Percentiles rank a stretch among this genome's conserved stretches.
Conservation (phyloP, 2,113 vertebrate genomes). For the Thalassarche chlororhynchos region DNA sequence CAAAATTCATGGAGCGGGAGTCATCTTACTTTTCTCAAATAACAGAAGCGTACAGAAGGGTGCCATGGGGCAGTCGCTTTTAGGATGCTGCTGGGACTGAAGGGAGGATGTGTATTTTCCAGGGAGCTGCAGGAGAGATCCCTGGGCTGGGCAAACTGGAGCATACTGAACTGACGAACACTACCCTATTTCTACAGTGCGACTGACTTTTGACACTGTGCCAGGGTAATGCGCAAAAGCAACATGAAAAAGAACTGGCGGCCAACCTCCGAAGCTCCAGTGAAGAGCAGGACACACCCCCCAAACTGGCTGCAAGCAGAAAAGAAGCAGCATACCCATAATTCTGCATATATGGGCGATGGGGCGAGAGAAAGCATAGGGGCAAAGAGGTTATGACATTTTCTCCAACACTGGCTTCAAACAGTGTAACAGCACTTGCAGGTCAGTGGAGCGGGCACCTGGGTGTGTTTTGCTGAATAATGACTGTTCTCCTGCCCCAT, state of each 20-base stretch:
- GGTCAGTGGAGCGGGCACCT: neutral
- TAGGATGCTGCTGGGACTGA: neutral
- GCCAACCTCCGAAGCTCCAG: neutral
- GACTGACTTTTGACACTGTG: neutral
- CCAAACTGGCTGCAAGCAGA: neutral
- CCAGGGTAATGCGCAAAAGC: neutral
- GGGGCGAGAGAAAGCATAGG: neutral
- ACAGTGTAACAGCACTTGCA: neutral
- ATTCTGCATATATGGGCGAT: neutral
- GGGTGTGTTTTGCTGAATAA: neutral
- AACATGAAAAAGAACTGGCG: neutral
- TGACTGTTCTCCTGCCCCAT: neutral
- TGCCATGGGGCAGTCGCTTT: neutral
- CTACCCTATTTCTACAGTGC: neutral
- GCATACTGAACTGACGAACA: neutral
- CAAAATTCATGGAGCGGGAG: neutral
- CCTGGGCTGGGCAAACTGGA: neutral
- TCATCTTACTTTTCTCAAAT: conserved; percentile 22
- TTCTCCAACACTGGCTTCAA: neutral
- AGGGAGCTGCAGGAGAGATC: neutral
- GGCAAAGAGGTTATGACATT: neutral
- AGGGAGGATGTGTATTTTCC: neutral
- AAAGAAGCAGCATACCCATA: neutral
- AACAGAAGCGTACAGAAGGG: neutral
- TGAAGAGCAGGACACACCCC: neutral